Evolutionary conservation across 2,113 vertebrate species (phyloP), one percentile per base, ranked within the genome.

Genomic region (Xyliphius kryptos): DNA sequence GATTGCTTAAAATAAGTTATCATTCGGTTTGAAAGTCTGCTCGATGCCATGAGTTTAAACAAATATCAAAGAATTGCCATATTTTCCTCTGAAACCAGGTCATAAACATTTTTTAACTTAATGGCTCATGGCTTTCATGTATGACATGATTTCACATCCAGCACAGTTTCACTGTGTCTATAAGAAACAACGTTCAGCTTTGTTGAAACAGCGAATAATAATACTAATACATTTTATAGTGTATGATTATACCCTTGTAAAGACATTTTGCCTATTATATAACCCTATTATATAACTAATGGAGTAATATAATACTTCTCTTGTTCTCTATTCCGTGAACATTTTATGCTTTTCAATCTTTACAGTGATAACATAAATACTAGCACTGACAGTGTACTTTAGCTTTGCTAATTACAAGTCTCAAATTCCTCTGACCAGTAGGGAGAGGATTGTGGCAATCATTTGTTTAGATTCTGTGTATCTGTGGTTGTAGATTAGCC

Each of bases 381-480:
- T 4, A 20, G 41, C 20, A 38, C 17, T 14, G 5, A 21, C 43
- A 47, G 12, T 50, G 14, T n/a, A 22, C n/a, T 38, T 47, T 56
- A n/a, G 11, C n/a, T 56, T 22, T 32, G 40, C 65, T 69, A 68
- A 76, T 56, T 61, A 70, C 10, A 55, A 50, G 54, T 16, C 46
- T 55, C 17, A 44, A 38, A 49, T 64, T 57, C n/a, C 47, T 66
- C 52, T 6, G 40, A 44, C 26, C 52, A 57, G 21, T 20, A 46
- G 26, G 44, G 46, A 61, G 54, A 44, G 40, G 14, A 56, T 59
- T 46, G 49, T 52, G 70, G 67, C 72, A 72, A 72, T 75, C 53
- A 70, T 75, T 75, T 69, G 60, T 72, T 63, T 59, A 57, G 54
- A 53, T 20, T 67, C 38, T 10, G 66, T 47, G 40, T 75, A 68